Evolutionary conservation across 2,888 invertebrate genomes (phyloP).

Genomic region (Drosophila cyrtoloma): DNA sequence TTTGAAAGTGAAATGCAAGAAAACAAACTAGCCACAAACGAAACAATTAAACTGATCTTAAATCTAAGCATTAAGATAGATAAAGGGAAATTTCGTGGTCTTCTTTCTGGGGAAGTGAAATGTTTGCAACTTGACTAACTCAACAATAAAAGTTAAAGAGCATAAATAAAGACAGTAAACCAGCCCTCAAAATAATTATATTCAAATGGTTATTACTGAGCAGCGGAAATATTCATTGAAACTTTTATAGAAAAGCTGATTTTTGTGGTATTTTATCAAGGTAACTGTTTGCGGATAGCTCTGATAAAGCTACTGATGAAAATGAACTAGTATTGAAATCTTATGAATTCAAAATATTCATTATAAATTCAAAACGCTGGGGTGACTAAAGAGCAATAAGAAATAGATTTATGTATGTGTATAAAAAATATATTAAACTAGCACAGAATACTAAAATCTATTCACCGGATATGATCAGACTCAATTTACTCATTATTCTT

Average conservation of each 20-base stretch:
- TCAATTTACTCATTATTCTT: background rate
- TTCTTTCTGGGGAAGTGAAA: constrained; percentile 46
- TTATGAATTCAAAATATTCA: background rate
- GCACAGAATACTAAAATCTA: background rate
- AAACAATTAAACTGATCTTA: constrained; percentile 72
- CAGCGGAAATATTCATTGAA: constrained; percentile 43
- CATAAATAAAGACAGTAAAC: constrained; percentile 48
- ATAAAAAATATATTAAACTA: background rate
- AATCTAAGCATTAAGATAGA: constrained; percentile 70
- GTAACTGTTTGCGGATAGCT: constrained; percentile 31
- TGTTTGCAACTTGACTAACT: constrained; percentile 46
- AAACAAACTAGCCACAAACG: constrained; percentile 23
- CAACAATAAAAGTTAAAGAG: constrained; percentile 66
- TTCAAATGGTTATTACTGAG: constrained; percentile 35
- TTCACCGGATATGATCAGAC: background rate
- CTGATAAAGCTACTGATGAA: background rate
- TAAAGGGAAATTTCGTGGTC: constrained; percentile 69
- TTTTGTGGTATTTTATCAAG: constrained; percentile 24
- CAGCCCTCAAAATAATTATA: constrained; percentile 33
- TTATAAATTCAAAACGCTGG: background rate
- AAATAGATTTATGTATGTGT: background rate
- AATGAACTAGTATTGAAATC: constrained; percentile 1
- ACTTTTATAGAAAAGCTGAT: constrained; percentile 25
- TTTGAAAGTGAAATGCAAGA: constrained; percentile 71
- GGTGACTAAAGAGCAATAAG: background rate